Evolutionary conservation across 2,113 vertebrate genomes (phyloP), one percentile per base, ranked within the genome.

Genomic region (Gobius niger): DNA sequence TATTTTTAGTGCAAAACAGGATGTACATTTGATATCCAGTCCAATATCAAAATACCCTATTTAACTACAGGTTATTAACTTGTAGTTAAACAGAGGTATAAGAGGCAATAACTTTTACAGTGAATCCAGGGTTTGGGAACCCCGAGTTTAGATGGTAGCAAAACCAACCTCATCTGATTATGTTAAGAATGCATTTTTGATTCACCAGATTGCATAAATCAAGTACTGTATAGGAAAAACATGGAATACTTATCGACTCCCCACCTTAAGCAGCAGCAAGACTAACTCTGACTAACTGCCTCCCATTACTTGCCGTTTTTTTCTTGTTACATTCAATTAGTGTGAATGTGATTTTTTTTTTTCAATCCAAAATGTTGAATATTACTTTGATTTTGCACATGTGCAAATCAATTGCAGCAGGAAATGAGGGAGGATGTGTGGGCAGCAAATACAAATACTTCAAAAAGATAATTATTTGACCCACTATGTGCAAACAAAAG

Each of bases 381-480:
- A 7, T 44, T 71, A 24, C 50, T 72, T 60, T 54, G 41, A 59
- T 63, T 78, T 67, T 67, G 66, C 73, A 73, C 72, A 70, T 68
- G 77, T 79, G 78, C 62, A 57, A 47, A 71, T 76, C 46, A 16
- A 60, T 67, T 78, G 69, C 40, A 63, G 80, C 86, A 80, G 81
- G 81, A 89, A 88, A 82, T 49, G 68, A 68, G 81, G 69, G 72
- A 80, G 76, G 68, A 66, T 64, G 73, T 63, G 77, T 77, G 69
- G 75, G 68, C 74, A 77, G 50, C 49, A 72, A 68, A 77, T 79
- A 70, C 74, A 83, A 63, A 80, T 76, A 0, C 18, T 82, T 65
- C 51, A 70, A 68, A 57, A 70, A 66, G 73, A 76, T 75, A 79
- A 85, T 86, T 67, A 82, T 73, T 76, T 47, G 69, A 78, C 78